Conservation (phyloP, 2,888 invertebrate species). For the Apodemia duryi region DNA sequence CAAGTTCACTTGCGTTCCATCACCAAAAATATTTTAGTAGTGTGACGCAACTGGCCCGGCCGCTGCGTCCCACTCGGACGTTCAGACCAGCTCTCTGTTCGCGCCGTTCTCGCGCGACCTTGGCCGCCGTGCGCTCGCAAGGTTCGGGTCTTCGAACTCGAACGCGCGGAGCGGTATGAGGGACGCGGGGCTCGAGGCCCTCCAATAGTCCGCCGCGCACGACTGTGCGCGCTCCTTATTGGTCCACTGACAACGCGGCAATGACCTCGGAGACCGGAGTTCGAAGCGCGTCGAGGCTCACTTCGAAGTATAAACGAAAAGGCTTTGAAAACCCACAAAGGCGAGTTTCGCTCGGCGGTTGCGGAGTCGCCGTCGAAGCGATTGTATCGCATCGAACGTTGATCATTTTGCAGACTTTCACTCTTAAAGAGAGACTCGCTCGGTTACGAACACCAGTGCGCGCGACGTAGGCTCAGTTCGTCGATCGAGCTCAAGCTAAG, state of each 20-base stretch:
- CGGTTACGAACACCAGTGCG: slow-evolving; percentile 63
- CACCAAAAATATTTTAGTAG: slow-evolving; percentile 77
- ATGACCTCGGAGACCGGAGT: slow-evolving; percentile 91
- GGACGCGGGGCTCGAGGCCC: slow-evolving; percentile 60
- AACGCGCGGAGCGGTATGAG: slow-evolving; percentile 55
- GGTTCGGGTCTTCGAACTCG: slow-evolving; percentile 90
- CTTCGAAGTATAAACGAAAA: slow-evolving; percentile 71
- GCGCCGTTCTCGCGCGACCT: slow-evolving; percentile 81
- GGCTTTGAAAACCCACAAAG: slow-evolving; percentile 71
- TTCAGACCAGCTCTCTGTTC: slow-evolving; percentile 55
- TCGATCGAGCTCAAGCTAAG: slow-evolving; percentile 78
- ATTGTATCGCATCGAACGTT: slow-evolving; percentile 74
- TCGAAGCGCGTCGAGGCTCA: slow-evolving; percentile 88
- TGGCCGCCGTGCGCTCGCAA: slow-evolving; percentile 93
- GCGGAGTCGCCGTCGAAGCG: slow-evolving; percentile 56
- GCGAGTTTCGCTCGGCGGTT: slow-evolving; percentile 68
- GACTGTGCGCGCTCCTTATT: slow-evolving; percentile 72
- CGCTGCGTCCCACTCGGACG: slow-evolving; percentile 62
- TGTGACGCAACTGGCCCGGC: slow-evolving; percentile 70
- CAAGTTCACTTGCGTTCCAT: slow-evolving; percentile 78
- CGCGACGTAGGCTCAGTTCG: slow-evolving; percentile 70
- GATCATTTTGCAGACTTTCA: slow-evolving; percentile 81
- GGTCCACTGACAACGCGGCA: slow-evolving; percentile 82
- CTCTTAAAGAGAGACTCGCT: slow-evolving; percentile 73
- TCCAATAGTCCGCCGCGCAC: slow-evolving; percentile 68